phyloP scores from a whole-genome alignment of 1,140 invertebrate genomes.

The Hyposmocoma kahamanoa region DNA sequence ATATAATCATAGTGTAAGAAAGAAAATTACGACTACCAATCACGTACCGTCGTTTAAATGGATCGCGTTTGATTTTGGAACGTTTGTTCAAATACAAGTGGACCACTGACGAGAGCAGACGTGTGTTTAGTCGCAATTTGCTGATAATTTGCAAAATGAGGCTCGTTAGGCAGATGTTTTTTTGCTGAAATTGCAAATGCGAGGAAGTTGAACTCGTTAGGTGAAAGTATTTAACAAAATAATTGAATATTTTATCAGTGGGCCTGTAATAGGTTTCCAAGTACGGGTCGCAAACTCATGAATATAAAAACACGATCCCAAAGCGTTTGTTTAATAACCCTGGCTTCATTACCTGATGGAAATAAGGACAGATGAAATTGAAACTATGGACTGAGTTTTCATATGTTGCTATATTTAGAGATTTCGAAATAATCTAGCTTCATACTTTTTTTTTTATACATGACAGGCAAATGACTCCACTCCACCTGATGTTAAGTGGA shows the following conservation, averaged over 20 bases:
- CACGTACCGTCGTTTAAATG: slow-evolving; percentile 25
- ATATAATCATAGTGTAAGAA: slow-evolving; percentile 38
- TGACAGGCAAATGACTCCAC: too few relatives aligned
- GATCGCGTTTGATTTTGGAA: slow-evolving; percentile 42
- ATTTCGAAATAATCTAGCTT: too few relatives aligned
- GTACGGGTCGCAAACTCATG: slow-evolving; percentile 21
- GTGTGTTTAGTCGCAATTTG: slow-evolving; percentile 41
- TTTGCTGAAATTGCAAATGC: slow-evolving; percentile 29
- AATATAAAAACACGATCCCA: slow-evolving; percentile 28
- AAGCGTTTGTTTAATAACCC: slow-evolving; percentile 6
- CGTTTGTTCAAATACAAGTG: slow-evolving; percentile 25
- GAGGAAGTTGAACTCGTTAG: slow-evolving; percentile 30
- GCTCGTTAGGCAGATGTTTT: slow-evolving; percentile 13
- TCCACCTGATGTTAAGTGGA: too few relatives aligned
- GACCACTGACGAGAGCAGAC: slow-evolving; percentile 27
- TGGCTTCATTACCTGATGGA: not conserved
- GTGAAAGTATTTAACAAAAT: slow-evolving; percentile 31
- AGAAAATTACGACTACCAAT: slow-evolving; percentile 36
- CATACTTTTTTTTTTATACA: too few relatives aligned
- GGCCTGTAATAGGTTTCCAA: slow-evolving; percentile 12
- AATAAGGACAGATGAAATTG: slow-evolving; percentile 3
- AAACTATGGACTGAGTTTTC: slow-evolving; percentile 12
- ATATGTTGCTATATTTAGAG: too few relatives aligned
- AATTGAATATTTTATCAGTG: slow-evolving; percentile 48
- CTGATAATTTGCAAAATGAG: slow-evolving; percentile 34